phyloP scores from a whole-genome alignment of 1,140 invertebrate species.

The Cydia splendana region DNA sequence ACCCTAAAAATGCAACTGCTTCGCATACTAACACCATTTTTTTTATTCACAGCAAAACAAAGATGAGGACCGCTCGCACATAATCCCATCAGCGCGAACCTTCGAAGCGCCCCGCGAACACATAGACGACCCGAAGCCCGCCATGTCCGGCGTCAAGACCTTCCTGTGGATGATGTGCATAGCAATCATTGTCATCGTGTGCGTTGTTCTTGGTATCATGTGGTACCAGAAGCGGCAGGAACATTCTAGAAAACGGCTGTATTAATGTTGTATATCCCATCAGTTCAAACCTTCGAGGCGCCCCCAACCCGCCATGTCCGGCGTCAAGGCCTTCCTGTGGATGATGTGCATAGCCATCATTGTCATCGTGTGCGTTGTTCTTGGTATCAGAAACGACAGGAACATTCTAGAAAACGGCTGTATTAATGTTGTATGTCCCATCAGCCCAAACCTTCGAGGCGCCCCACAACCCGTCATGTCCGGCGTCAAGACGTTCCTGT shows the following conservation, averaged over 20 bases:
- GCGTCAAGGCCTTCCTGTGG: conserved; percentile 94
- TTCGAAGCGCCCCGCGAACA: conserved; percentile 94
- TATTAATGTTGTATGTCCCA: conserved; percentile 86
- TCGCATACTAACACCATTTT: neutral
- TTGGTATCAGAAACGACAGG: conserved; percentile 95
- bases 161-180: conserved; percentile 92
- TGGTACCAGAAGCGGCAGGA: conserved; percentile 95
- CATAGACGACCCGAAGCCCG: conserved; percentile 91
- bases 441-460: conserved; percentile 90
- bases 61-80: conserved; percentile 86
- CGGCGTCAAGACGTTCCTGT: conserved; percentile 93
- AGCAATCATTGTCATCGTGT: conserved; percentile 87
- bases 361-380: conserved; percentile 88
- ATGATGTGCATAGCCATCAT: conserved; percentile 88
- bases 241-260: conserved; percentile 93
- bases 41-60: conserved; percentile 81
- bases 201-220: conserved; percentile 92
- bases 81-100: conserved; percentile 88
- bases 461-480: conserved; percentile 92
- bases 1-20: no score
- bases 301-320: conserved; percentile 92
- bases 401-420: conserved; percentile 93
- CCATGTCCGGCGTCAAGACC: conserved; percentile 92
- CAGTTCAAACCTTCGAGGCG: conserved; percentile 91
- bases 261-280: conserved; percentile 85